Percentiles rank a stretch among this genome's conserved stretches.
Evolutionary conservation across 2,113 vertebrate species (phyloP).

Genomic region (Lasiurus borealis): DNA sequence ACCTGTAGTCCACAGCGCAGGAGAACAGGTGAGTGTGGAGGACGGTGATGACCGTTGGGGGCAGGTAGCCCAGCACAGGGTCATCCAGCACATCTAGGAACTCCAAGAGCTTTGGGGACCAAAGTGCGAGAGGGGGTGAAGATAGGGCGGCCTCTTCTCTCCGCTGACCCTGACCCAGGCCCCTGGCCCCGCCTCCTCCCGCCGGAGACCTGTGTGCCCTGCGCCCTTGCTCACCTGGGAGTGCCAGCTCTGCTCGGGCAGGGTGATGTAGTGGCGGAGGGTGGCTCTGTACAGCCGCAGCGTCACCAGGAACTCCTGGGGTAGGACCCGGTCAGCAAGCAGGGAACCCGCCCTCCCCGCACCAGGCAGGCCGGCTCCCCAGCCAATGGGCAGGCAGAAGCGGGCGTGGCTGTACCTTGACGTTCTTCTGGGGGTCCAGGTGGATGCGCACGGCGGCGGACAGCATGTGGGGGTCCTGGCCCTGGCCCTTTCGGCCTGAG

Average conservation of each 20-base stretch:
- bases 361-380: neutral
- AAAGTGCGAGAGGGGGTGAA: neutral
- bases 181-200: neutral
- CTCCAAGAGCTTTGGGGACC: conserved; percentile 89
- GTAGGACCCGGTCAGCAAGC: neutral
- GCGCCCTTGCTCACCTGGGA: conserved; percentile 88
- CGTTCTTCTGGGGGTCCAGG: conserved; percentile 91
- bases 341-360: fast-evolving
- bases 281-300: conserved; percentile 93
- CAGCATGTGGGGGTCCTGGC: conserved; percentile 88
- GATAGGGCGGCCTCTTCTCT: neutral
- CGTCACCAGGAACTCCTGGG: conserved; percentile 94
- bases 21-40: conserved; percentile 94
- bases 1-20: conserved; percentile 96
- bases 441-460: conserved; percentile 94
- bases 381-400: fast-evolving
- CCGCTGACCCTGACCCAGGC: too few relatives aligned
- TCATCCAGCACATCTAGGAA: conserved; percentile 95
- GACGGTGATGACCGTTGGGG: conserved; percentile 93
- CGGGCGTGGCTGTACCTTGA: conserved; percentile 87
- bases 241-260: conserved; percentile 93
- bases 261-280: conserved; percentile 91
- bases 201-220: neutral
- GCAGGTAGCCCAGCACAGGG: conserved; percentile 93
- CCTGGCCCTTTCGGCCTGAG: conserved; percentile 86